Conservation (phyloP, 2,113 vertebrate species). For the Cnemophilus loriae region DNA sequence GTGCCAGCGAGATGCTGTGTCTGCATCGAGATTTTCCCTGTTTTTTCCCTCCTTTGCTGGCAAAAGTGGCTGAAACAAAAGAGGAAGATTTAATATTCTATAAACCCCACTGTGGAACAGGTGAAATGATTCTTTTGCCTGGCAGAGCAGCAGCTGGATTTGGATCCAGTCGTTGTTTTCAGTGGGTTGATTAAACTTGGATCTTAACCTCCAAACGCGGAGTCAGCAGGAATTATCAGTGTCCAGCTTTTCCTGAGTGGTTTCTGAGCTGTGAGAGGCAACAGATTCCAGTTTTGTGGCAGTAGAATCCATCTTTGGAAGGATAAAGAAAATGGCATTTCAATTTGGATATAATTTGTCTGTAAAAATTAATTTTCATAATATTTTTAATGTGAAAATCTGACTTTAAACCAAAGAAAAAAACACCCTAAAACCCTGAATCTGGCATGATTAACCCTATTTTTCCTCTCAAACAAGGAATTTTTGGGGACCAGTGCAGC, state of each 20-base stretch:
- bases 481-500: slow-evolving; percentile 32
- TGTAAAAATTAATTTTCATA: neutral
- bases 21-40: neutral
- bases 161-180: neutral
- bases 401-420: neutral
- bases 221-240: neutral
- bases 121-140: neutral
- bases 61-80: neutral
- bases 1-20: neutral
- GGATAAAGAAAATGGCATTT: neutral
- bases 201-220: neutral
- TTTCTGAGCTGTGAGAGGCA: neutral
- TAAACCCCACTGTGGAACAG: neutral
- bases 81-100: neutral
- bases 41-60: neutral
- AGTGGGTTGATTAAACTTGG: neutral
- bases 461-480: neutral
- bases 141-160: neutral
- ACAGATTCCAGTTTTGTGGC: neutral
- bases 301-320: neutral
- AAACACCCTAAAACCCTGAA: neutral
- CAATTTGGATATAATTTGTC: neutral
- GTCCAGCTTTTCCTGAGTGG: neutral
- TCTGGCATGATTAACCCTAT: neutral
- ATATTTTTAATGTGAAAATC: neutral